Conservation (phyloP, 2,888 invertebrate species). For the Argyra leucocephala region DNA sequence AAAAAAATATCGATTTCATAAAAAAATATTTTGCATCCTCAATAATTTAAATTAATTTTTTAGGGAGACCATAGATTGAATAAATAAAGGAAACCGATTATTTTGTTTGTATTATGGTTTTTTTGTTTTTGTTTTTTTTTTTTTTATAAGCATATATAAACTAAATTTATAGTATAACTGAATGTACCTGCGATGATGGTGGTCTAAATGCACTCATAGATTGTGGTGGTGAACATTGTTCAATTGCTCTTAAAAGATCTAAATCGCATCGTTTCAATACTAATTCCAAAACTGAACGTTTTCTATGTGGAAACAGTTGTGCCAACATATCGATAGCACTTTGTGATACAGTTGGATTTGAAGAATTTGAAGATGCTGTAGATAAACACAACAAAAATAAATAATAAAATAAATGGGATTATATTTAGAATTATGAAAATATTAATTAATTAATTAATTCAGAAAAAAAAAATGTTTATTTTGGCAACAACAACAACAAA, state of each 20-base stretch:
- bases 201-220: constrained; percentile 24
- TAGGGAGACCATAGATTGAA: neutral
- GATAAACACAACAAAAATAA: no score
- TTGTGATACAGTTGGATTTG: constrained; percentile 49
- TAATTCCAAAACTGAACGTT: constrained; percentile 76
- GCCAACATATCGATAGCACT: constrained; percentile 75
- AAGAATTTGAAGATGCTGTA: constrained; percentile 25
- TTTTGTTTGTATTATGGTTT: no score
- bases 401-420: no score
- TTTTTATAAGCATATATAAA: neutral
- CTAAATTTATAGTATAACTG: neutral
- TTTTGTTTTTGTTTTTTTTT: no score
- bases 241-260: constrained; percentile 60
- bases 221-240: constrained; percentile 34
- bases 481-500: no score
- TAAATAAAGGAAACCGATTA: neutral
- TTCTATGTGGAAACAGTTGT: constrained; percentile 82
- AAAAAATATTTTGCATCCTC: neutral
- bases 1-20: constrained; percentile 3
- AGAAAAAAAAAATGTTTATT: neutral
- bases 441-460: neutral
- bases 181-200: constrained; percentile 23
- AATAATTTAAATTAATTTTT: neutral
- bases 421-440: no score
- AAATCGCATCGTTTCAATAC: constrained; percentile 88